Evolutionary conservation across 1,140 invertebrate genomes (phyloP).

Genomic region (Agrypnia vestita): DNA sequence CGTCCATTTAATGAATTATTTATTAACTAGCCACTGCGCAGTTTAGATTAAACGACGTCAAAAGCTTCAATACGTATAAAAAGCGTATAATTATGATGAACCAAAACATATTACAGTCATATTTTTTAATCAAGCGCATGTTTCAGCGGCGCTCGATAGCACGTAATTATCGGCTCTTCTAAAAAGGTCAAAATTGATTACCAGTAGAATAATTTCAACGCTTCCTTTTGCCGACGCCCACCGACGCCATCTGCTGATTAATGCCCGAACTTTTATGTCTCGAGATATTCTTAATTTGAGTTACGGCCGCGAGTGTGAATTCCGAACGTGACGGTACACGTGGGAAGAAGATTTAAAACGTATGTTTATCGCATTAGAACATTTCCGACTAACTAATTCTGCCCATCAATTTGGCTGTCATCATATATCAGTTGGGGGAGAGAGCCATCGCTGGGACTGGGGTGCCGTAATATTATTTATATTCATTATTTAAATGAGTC

Average conservation of each 20-base stretch:
- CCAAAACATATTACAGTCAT: not conserved
- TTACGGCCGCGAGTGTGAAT: conserved; percentile 58
- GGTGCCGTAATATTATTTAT: conserved; percentile 48
- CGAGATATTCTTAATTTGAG: conserved; percentile 56
- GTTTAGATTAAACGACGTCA: no score
- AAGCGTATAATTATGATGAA: not conserved
- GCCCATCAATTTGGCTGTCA: conserved; percentile 57
- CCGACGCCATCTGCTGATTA: conserved; percentile 39
- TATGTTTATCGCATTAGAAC: conserved; percentile 58
- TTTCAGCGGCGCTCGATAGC: conserved; percentile 13
- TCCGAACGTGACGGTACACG: conserved; percentile 54
- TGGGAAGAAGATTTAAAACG: conserved; percentile 56
- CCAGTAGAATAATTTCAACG: conserved; percentile 13
- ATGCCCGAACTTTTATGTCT: conserved; percentile 33
- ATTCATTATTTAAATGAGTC: conserved; percentile 55
- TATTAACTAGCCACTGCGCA: no score
- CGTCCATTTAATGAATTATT: no score
- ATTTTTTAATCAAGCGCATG: conserved; percentile 17
- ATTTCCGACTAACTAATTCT: conserved; percentile 58
- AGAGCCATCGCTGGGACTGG: not conserved
- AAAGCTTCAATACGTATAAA: no score
- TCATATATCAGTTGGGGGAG: conserved; percentile 50
- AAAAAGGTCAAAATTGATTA: conserved; percentile 39
- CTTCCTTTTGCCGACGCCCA: conserved; percentile 30
- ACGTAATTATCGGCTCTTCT: conserved; percentile 26